phyloP scores from a whole-genome alignment of 2,797 vertebrate genomes.

The Pantherophis vulpinus region DNA sequence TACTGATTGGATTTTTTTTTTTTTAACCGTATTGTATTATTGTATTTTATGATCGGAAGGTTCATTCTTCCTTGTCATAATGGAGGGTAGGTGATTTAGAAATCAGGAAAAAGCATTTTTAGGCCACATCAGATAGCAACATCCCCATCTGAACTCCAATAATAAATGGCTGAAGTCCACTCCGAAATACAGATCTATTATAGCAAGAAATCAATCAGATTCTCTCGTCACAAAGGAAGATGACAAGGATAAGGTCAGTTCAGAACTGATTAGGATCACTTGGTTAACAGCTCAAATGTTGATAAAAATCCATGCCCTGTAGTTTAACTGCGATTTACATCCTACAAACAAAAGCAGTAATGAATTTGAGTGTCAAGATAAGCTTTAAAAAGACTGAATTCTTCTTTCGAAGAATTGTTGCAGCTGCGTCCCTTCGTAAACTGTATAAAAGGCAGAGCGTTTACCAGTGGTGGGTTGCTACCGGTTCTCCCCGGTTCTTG shows the following conservation, averaged over 20 bases:
- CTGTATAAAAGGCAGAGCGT: background rate
- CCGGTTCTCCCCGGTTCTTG: no score
- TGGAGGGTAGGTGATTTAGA: background rate
- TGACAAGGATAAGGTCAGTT: background rate
- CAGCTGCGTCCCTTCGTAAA: background rate
- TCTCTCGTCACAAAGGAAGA: background rate
- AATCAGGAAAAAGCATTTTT: background rate
- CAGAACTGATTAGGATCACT: conserved; percentile 7
- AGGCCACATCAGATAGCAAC: background rate
- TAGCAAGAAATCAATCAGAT: background rate
- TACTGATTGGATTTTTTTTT: no score
- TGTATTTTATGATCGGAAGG: background rate
- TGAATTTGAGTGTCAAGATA: conserved; percentile 4
- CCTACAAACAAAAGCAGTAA: conserved; percentile 7
- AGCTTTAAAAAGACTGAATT: background rate
- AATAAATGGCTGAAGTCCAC: background rate
- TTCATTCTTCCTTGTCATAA: background rate
- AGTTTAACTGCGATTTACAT: conserved; percentile 22
- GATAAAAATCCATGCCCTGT: conserved; percentile 7
- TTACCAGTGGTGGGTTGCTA: background rate
- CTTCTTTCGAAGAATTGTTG: background rate
- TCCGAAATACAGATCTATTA: background rate
- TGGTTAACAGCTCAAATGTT: conserved; percentile 7
- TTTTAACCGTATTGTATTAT: no score
- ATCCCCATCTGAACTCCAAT: background rate